Evolutionary conservation across 2,113 vertebrate species (phyloP).

Genomic region (Microcebus murinus): DNA sequence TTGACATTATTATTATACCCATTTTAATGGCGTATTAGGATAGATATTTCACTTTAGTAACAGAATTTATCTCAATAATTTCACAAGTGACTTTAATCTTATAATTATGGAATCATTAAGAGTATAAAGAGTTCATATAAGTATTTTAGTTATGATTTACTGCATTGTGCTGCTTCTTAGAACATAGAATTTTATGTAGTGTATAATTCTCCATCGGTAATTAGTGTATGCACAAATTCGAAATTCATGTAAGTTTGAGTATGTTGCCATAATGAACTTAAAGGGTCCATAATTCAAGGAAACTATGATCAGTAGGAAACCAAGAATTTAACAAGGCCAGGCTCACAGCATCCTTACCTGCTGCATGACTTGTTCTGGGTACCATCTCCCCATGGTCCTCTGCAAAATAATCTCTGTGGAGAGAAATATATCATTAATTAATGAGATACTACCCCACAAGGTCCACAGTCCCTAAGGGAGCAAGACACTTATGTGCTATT

Average conservation of each 20-base stretch:
- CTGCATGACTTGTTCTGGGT: conserved; percentile 49
- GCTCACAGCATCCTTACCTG: conserved; percentile 70
- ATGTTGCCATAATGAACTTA: background rate
- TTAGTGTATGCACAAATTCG: background rate
- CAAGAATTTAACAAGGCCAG: background rate
- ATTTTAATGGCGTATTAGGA: conserved; percentile 1
- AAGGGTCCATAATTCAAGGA: background rate
- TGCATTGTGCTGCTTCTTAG: background rate
- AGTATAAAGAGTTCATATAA: background rate
- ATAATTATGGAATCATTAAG: background rate
- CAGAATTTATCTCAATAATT: conserved; percentile 24
- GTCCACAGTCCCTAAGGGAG: background rate
- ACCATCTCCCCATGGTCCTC: conserved; percentile 67
- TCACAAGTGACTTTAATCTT: conserved; percentile 23
- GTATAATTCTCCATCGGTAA: background rate
- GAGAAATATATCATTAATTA: conserved; percentile 37
- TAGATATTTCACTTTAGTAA: background rate
- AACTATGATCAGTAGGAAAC: background rate
- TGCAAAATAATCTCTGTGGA: conserved; percentile 79
- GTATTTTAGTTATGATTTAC: background rate
- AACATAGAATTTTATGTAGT: background rate
- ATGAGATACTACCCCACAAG: background rate
- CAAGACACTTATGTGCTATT: background rate
- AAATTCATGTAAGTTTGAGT: background rate
- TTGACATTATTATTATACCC: background rate